phyloP scores from a whole-genome alignment of 53 echinoderm and acorn worm species.

The Temnopleurus reevesii region DNA sequence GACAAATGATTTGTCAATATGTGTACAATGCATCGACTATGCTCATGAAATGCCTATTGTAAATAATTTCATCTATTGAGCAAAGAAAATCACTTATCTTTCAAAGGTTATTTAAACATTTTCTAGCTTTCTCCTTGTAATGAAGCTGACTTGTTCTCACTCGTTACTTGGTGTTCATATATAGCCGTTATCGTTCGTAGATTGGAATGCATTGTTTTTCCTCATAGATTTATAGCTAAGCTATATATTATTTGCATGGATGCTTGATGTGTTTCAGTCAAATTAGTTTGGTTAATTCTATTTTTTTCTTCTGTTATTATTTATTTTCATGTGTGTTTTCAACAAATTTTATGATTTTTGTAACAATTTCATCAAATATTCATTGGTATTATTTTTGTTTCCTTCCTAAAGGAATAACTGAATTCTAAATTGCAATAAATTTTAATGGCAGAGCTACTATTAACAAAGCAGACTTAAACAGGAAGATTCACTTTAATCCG shows the following conservation, averaged over 20 bases:
- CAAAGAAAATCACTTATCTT: background rate
- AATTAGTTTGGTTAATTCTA: background rate
- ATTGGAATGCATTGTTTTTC: slow-evolving; percentile 22
- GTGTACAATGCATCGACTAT: background rate
- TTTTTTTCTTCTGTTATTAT: background rate
- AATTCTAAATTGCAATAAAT: background rate
- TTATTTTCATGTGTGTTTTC: slow-evolving; percentile 41
- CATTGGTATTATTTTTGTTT: background rate
- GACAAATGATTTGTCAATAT: background rate
- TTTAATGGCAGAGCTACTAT: background rate
- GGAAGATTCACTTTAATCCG: background rate
- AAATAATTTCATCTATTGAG: slow-evolving; percentile 14
- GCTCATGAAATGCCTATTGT: slow-evolving; percentile 20
- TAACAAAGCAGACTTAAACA: background rate
- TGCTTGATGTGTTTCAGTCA: slow-evolving; percentile 40
- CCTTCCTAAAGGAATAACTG: background rate
- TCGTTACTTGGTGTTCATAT: background rate
- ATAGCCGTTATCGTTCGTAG: slow-evolving; percentile 19
- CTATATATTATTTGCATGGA: slow-evolving; percentile 45
- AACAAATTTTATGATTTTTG: slow-evolving; percentile 32
- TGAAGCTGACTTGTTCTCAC: background rate
- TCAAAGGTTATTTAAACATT: slow-evolving; percentile 41
- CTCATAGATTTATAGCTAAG: background rate
- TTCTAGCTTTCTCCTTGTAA: slow-evolving; percentile 1
- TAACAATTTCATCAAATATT: background rate